Base-by-base conservation (phyloP, 1,140 invertebrate genomes). In the Eciton burchellii region DNA sequence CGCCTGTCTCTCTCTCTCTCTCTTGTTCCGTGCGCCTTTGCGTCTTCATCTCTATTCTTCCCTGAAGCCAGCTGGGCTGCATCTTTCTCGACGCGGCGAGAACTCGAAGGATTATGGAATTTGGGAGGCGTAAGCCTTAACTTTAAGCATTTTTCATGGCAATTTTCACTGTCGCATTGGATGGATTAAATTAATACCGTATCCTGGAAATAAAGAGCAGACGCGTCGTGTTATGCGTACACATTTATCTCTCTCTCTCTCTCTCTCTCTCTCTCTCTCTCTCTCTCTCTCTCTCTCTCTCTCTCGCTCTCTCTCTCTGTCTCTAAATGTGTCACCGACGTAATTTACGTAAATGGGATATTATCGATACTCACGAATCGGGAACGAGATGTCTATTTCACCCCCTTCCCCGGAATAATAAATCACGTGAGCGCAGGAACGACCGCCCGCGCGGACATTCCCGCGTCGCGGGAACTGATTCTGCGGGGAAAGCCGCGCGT, bases 401-500 rank as follows among this genome's bases (percentile, higher is more conserved):
- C 45, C 14, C 14, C 16, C 14, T 16, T 54, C 26, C 29, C 29
- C 14, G 19, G 35, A 35, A 35, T 35, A 41, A 63, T 63, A 63
- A 63, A 63, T 63, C n/a, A 4, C 16, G 12, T n/a, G 4, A 49
- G 62, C 57, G 16, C 72, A 9, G 35, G n/a, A 60, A 43, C 41
- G 29, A 70, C 21, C 29, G 19, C 16, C 14, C 43, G 35, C 19
- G 60, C 72, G 45, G 43, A 41, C 45, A 72, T 45, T 84, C 35
- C 14, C 43, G 26, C 41, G 19, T 62, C 19, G 26, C 35, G 21
- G n/a, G 19, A 45, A 49, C 45, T 73, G 49, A 82, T 77, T 72
- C 70, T 65, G 68, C 62, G 65, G 60, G 62, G 45, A 65, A 65
- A 86, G 81, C 43, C 56, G 49, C 19, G 16, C 26, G 19, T 43